phyloP scores from a whole-genome alignment of 2,888 invertebrate genomes.

The Aquatica leii region DNA sequence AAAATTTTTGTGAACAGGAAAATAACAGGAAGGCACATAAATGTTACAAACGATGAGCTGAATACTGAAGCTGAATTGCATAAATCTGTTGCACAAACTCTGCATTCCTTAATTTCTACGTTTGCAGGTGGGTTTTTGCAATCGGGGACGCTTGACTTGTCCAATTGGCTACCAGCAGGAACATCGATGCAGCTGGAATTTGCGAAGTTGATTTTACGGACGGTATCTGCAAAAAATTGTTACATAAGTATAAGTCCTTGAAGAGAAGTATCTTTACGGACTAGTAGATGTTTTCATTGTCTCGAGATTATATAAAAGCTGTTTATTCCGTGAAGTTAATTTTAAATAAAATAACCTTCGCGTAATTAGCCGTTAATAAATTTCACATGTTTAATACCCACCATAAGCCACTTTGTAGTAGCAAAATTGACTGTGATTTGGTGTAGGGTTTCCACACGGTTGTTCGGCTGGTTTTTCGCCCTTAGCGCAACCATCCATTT shows the following conservation, averaged over 20 bases:
- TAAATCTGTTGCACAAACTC: conserved; percentile 3
- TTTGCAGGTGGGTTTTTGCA: background rate
- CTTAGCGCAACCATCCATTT: conserved; percentile 9
- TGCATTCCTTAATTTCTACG: conserved; percentile 7
- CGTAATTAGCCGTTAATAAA: background rate
- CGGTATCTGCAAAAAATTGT: conserved; percentile 9
- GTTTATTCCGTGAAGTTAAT: background rate
- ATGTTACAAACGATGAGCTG: background rate
- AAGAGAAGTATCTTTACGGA: background rate
- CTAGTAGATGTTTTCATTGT: background rate
- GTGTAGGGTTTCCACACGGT: background rate
- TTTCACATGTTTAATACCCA: background rate
- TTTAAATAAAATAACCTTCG: conserved; percentile 3
- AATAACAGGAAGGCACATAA: conserved; percentile 1
- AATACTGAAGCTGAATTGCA: conserved; percentile 16
- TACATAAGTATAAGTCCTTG: background rate
- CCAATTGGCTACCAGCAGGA: background rate
- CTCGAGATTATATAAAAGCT: background rate
- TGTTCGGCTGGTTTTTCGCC: background rate
- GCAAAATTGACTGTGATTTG: background rate
- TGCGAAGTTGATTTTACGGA: background rate
- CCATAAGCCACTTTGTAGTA: conserved; percentile 7
- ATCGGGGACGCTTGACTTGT: background rate
- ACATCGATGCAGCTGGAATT: background rate
- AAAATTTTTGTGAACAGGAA: conserved; percentile 8